Evolutionary conservation across 2,888 invertebrate genomes (phyloP).

Genomic region (Carterocephalus palaemon): DNA sequence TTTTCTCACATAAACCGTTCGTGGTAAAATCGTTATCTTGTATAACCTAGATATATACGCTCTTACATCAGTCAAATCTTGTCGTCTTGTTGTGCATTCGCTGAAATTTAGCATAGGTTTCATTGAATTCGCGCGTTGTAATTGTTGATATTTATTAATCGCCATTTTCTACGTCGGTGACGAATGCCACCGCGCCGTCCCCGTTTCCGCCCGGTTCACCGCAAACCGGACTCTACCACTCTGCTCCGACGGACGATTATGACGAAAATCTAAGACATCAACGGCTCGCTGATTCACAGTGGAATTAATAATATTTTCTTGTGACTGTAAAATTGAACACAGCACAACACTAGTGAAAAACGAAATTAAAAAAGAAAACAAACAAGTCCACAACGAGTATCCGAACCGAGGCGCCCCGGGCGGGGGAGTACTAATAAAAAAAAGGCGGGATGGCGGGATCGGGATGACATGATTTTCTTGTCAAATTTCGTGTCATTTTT

Average conservation of each 20-base stretch:
- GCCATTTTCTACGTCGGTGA: slow-evolving; percentile 78
- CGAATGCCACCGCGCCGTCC: slow-evolving; percentile 72
- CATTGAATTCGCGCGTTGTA: slow-evolving; percentile 55
- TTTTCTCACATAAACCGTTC: slow-evolving; percentile 31
- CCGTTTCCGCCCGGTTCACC: slow-evolving; percentile 55
- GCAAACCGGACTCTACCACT: slow-evolving; percentile 69
- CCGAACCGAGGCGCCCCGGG: too few relatives aligned
- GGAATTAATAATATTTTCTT: slow-evolving; percentile 65
- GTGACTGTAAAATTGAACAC: slow-evolving; percentile 28
- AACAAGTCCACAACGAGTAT: slow-evolving; percentile 28
- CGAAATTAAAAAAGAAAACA: too few relatives aligned
- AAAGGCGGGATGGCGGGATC: slow-evolving; percentile 46
- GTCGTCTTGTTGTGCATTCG: slow-evolving; percentile 38
- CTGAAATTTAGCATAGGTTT: slow-evolving; percentile 47
- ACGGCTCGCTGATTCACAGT: slow-evolving; percentile 68
- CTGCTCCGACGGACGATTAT: slow-evolving; percentile 61
- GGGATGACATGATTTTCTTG: slow-evolving; percentile 32
- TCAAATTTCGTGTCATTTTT: slow-evolving; percentile 28
- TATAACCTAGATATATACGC: slow-evolving; percentile 46
- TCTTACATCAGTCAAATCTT: slow-evolving; percentile 39
- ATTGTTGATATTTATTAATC: slow-evolving; percentile 78
- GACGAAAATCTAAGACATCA: slow-evolving; percentile 51
- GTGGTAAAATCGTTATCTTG: slow-evolving; percentile 53
- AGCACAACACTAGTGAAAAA: background rate
- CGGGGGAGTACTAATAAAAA: slow-evolving; percentile 41